Conservation (phyloP, 2,888 invertebrate species). For the Eupithecia abbreviata region DNA sequence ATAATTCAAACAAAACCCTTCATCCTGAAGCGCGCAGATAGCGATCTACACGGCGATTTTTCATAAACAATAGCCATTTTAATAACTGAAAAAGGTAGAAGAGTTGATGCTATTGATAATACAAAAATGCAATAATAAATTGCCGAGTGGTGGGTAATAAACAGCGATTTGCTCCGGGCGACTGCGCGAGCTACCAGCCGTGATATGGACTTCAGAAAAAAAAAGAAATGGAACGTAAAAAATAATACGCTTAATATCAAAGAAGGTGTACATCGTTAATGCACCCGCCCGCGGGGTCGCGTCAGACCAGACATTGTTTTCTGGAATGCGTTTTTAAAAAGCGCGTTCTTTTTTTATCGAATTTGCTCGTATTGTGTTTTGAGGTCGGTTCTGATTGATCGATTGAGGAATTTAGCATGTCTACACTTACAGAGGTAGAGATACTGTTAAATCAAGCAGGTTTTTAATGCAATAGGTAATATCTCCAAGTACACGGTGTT, state of each 20-base stretch:
- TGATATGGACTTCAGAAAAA: slow-evolving; percentile 51
- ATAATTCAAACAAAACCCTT: slow-evolving; percentile 55
- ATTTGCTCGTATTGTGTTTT: slow-evolving; percentile 37
- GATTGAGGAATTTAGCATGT: background rate
- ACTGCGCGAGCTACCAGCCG: slow-evolving; percentile 78
- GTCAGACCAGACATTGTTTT: slow-evolving; percentile 81
- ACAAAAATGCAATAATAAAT: slow-evolving; percentile 83
- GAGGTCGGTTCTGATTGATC: slow-evolving; percentile 22
- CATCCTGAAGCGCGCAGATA: slow-evolving; percentile 66
- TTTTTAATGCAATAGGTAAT: background rate
- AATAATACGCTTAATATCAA: slow-evolving; percentile 83
- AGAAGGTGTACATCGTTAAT: slow-evolving; percentile 82
- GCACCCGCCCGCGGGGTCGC: slow-evolving; percentile 79
- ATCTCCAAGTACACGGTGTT: background rate
- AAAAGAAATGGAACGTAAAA: slow-evolving; percentile 64
- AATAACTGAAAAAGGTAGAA: slow-evolving; percentile 77
- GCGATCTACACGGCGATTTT: slow-evolving; percentile 74
- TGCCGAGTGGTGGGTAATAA: slow-evolving; percentile 80
- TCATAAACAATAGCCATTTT: slow-evolving; percentile 83
- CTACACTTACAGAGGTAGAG: background rate
- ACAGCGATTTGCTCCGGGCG: slow-evolving; percentile 82
- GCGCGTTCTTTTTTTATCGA: slow-evolving; percentile 40
- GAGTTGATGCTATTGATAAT: slow-evolving; percentile 81
- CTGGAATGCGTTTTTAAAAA: slow-evolving; percentile 79
- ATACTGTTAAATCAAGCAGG: background rate